Evolutionary conservation across 2,797 vertebrate species (phyloP), one percentile per base, ranked within the genome.

Genomic region (Schizopygopsis pylzovi): DNA sequence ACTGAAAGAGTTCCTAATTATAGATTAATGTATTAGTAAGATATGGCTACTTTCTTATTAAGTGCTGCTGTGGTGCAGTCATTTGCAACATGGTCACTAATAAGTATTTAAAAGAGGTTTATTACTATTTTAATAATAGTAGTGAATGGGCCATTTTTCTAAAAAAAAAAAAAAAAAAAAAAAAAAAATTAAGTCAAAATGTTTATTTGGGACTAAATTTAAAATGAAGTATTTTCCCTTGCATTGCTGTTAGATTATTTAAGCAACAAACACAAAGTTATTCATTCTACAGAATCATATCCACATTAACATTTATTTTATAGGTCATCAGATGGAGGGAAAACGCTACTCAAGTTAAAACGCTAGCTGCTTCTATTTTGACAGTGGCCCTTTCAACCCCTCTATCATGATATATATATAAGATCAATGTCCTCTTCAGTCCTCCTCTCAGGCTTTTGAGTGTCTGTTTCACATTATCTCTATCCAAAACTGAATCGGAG

Each of bases 1-100:
- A 49, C 20, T 52, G 68, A 85, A 85, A 73, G 63, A 33, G 41
- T 63, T 43, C 15, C 33, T 85, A 85, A 85, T 81, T 85, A 80
- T 85, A 85, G 77, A 80, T 85, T 81, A 81, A 81, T 61, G 10
- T 72, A 81, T 49, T 85, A 61, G 63, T 85, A 80, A 81, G 68
- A 81, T 81, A 65, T 73, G 78, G 78, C 84, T 61, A 22, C 3
- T 28, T 80, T 80, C 78, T 41, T 80, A 80, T 85, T 80, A 73
- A 65, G 68, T 79, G 54, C 77, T 61, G 52, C 76, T 79, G 33
- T 13, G 28, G 28, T 80, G 54, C 68, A 80, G 68, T 85, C 65
- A 73, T 72, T 80, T 15, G 28, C 28, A 73, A 81, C 68, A 81
- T 37, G 43, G 56, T 72, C n/a, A n/a, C 41, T 56, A 79, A 47